Percentiles rank a stretch among this genome's conserved stretches.
phyloP scores from a whole-genome alignment of 1,140 invertebrate genomes.

The Heliconius melpomene region DNA sequence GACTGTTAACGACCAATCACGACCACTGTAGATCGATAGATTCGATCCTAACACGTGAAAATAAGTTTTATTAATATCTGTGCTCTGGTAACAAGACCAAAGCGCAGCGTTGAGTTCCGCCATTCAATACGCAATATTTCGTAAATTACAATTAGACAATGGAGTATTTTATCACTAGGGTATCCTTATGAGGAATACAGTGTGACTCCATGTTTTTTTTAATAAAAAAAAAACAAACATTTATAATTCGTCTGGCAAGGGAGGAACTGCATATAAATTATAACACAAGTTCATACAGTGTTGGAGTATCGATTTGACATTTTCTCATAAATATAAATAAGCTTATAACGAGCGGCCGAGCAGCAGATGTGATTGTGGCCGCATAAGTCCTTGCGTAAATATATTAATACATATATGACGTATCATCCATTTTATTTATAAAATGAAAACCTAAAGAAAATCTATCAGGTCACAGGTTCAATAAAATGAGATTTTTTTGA shows the following conservation, averaged over 20 bases:
- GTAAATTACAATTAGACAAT: no score
- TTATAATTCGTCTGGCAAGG: neutral
- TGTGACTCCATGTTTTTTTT: no score
- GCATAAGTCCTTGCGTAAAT: conserved; percentile 11
- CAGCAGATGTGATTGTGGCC: neutral
- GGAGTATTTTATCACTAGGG: no score
- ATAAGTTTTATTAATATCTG: no score
- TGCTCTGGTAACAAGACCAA: no score
- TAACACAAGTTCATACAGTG: neutral
- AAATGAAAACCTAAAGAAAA: neutral
- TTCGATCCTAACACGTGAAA: no score
- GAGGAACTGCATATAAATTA: neutral
- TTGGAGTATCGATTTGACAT: conserved; percentile 1
- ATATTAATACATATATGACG: neutral
- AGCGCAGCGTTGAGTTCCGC: no score
- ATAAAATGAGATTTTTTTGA: neutral
- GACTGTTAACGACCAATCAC: no score
- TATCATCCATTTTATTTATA: neutral
- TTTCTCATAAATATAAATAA: conserved; percentile 15
- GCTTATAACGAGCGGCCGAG: conserved; percentile 3
- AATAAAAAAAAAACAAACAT: neutral
- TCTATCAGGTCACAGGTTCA: neutral
- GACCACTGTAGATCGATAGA: no score
- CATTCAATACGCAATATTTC: no score
- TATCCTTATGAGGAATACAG: no score